Evolutionary conservation across 2,113 vertebrate genomes (phyloP).

Genomic region (Otus sunia): DNA sequence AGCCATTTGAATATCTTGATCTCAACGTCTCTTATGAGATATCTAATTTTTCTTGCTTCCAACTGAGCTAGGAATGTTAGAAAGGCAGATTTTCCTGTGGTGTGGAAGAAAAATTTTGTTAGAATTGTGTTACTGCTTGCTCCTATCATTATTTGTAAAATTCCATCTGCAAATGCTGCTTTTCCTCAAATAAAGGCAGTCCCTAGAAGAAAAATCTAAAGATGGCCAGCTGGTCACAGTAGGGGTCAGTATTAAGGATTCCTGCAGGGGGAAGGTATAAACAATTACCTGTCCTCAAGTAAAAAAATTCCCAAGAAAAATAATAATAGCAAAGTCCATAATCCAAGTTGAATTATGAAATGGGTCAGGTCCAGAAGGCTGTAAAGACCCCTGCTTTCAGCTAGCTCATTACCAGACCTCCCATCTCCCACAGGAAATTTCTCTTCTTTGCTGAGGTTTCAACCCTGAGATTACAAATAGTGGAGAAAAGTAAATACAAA

Average conservation of each 20-base stretch:
- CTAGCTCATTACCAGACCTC: not conserved
- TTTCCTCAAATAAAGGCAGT: not conserved
- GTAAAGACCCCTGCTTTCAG: not conserved
- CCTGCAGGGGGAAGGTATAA: not conserved
- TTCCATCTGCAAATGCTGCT: not conserved
- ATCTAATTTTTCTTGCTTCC: constrained; percentile 1
- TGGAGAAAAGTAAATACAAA: not conserved
- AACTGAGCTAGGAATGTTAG: not conserved
- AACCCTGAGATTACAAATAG: not conserved
- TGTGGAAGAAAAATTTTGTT: not conserved
- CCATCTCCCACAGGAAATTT: not conserved
- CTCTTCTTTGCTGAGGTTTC: not conserved
- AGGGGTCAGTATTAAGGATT: not conserved
- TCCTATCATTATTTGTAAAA: not conserved
- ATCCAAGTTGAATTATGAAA: not conserved
- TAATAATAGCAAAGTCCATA: not conserved
- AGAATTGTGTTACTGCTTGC: not conserved
- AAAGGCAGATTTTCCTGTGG: not conserved
- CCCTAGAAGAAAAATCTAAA: not conserved
- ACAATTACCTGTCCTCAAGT: not conserved
- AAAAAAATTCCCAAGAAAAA: not conserved
- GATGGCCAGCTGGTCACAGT: constrained; percentile 7
- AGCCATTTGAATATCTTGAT: not conserved
- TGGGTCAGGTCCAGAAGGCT: not conserved
- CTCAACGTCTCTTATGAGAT: not conserved